Percentiles rank a stretch among this genome's conserved stretches.
These are phyloP conservation scores for Syrrhaptes paradoxus DNA, from an alignment of 2,113 vertebrate species.

Conservation along the genomic window DNA sequence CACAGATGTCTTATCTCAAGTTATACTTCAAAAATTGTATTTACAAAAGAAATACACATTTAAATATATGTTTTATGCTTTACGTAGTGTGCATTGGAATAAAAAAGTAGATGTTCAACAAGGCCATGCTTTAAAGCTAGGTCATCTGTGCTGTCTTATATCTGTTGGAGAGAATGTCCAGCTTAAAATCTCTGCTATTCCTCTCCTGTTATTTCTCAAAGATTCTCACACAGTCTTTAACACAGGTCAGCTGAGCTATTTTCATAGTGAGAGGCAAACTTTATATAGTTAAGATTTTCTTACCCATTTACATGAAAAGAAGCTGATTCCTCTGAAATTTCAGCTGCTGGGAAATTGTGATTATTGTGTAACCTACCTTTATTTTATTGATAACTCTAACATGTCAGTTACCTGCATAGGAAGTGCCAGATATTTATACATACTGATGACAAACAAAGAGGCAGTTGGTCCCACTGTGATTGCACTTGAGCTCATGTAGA, in stretches of 20 bases:
- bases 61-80: not conserved
- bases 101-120: not conserved
- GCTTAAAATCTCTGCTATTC: constrained; percentile 19
- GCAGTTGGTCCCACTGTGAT: not conserved
- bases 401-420: not conserved
- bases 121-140: not conserved
- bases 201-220: constrained; percentile 30
- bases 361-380: constrained; percentile 5
- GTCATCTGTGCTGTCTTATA: not conserved
- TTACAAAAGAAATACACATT: not conserved
- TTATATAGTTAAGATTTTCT: not conserved
- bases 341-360: constrained; percentile 4
- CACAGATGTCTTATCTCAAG: not conserved
- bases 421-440: not conserved
- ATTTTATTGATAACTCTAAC: constrained; percentile 12
- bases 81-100: not conserved
- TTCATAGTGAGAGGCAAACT: constrained; percentile 41
- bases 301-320: constrained; percentile 1
- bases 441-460: constrained; percentile 19
- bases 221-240: constrained; percentile 39
- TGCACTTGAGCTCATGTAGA: not conserved
- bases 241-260: constrained; percentile 61
- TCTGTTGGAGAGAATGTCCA: not conserved
- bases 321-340: constrained; percentile 18
- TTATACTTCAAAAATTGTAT: not conserved